Base-by-base conservation (phyloP, 2,797 vertebrate species). In the Leptodactylus fallax region DNA sequence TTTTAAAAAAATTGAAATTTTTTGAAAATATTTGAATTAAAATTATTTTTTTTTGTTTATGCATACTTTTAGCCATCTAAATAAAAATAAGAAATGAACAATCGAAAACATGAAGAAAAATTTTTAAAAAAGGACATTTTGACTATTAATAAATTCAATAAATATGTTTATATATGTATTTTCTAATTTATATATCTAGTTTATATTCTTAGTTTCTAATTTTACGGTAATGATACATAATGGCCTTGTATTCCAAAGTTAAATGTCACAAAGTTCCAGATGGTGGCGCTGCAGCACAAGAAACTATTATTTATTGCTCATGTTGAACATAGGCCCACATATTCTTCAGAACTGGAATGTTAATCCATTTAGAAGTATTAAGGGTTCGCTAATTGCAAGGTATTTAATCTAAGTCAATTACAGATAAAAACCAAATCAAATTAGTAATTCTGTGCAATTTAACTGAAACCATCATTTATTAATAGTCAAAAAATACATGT, bases 391-490 rank as follows among this genome's bases (percentile, higher is more conserved):
- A 72, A 72, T 72, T 72, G 19, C 3, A 10, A 47, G 71, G 16
- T 47, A 72, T 72, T 72, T 47, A 47, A 72, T 72, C 36, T 72
- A 72, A 72, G 71, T 72, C 71, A 72, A 72, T 72, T 72, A 72
- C 45, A 72, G 27, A 45, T 16, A 71, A 14, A 71, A 45, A 72
- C 36, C 45, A 21, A 72, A 72, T 47, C 36, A 47, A 19, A 72
- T 72, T 21, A 72, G 45, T 21, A 72, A 72, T 72, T 47, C 16
- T 47, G 8, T 2, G 1, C 61, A 63, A 63, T 23, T 36, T 36
- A 67, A 7, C 71, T 19, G 45, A 47, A 72, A 21, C 71, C 0
- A 47, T 69, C 27, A 69, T 8, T 21, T 19, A 47, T 21, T 21
- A 72, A 72, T 72, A 47, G 19, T 47, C 71, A 21, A 5, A 72